These are phyloP conservation scores for Homalodisca vitripennis DNA, from an alignment of 1,140 invertebrate species.

Conservation along the genomic window DNA sequence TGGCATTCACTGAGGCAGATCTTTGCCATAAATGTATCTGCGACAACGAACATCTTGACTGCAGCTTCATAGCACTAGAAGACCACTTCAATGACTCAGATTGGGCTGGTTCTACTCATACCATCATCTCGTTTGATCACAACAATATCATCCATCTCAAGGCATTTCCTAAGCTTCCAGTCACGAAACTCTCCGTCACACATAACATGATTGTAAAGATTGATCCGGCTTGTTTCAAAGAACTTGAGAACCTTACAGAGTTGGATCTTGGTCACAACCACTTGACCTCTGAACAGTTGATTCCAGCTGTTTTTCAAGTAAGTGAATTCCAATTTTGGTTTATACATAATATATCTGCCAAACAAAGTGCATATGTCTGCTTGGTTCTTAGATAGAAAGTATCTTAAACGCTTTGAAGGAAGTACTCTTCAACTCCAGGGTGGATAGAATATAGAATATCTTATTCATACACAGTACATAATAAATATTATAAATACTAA, in stretches of 20 bases:
- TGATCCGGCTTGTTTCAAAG: slow-evolving; percentile 58
- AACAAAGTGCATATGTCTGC: neutral
- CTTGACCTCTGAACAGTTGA: slow-evolving; percentile 55
- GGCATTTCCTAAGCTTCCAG: slow-evolving; percentile 45
- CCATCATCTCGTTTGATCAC: slow-evolving; percentile 43
- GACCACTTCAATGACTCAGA: slow-evolving; percentile 19
- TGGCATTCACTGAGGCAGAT: too few relatives aligned
- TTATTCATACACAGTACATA: neutral
- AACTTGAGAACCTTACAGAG: slow-evolving; percentile 58
- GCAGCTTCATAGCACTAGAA: slow-evolving; percentile 36
- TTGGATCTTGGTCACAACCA: slow-evolving; percentile 70
- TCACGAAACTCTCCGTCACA: slow-evolving; percentile 46
- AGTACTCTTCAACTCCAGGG: neutral
- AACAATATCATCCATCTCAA: slow-evolving; percentile 46
- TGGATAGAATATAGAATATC: neutral
- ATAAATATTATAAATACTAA: too few relatives aligned
- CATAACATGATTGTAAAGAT: slow-evolving; percentile 59
- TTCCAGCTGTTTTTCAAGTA: slow-evolving; percentile 66
- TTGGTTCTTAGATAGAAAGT: neutral
- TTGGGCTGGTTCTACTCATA: slow-evolving; percentile 40
- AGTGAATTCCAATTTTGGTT: slow-evolving; percentile 30
- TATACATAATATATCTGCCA: neutral
- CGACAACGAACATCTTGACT: slow-evolving; percentile 36
- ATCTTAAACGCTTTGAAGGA: neutral
- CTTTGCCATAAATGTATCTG: slow-evolving; percentile 18